Conservation (phyloP, 2,113 vertebrate species). For the Menidia beryllina region DNA sequence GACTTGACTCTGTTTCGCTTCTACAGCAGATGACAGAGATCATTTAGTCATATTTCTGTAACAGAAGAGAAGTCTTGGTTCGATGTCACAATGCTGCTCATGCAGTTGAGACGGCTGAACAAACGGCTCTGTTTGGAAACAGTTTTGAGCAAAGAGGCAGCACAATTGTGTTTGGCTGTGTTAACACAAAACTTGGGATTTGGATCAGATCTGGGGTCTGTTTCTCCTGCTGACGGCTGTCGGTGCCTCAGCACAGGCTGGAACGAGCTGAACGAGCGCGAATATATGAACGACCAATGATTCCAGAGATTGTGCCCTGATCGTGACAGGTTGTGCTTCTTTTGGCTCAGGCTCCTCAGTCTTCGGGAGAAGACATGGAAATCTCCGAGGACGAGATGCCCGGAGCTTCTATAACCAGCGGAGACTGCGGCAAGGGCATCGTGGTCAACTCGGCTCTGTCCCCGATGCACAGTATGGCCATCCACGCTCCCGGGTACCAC, state of each 20-base stretch:
- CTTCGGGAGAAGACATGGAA: slow-evolving; percentile 99
- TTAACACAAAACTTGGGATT: slow-evolving; percentile 54
- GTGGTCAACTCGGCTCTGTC: slow-evolving; percentile 91
- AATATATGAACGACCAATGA: not conserved
- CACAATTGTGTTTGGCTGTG: slow-evolving; percentile 45
- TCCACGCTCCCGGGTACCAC: slow-evolving; percentile 88
- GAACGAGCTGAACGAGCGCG: slow-evolving; percentile 4
- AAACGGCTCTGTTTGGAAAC: slow-evolving; percentile 38
- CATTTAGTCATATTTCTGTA: not conserved
- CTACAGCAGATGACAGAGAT: slow-evolving; percentile 5
- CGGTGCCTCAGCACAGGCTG: not conserved
- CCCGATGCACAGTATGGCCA: slow-evolving; percentile 82
- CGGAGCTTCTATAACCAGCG: slow-evolving; percentile 85
- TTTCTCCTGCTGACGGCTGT: not conserved
- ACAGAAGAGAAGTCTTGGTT: not conserved
- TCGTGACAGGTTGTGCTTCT: slow-evolving; percentile 27
- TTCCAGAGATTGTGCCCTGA: not conserved
- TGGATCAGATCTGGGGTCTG: slow-evolving; percentile 6
- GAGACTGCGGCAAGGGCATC: slow-evolving; percentile 93
- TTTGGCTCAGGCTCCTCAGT: slow-evolving; percentile 85
- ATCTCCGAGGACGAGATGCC: slow-evolving; percentile 98
- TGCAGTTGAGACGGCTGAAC: not conserved
- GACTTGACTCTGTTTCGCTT: slow-evolving; percentile 6
- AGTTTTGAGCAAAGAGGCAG: slow-evolving; percentile 15
- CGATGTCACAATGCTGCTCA: not conserved